Conservation (phyloP, 2,888 invertebrate species). For the Phyto melanocephala region DNA sequence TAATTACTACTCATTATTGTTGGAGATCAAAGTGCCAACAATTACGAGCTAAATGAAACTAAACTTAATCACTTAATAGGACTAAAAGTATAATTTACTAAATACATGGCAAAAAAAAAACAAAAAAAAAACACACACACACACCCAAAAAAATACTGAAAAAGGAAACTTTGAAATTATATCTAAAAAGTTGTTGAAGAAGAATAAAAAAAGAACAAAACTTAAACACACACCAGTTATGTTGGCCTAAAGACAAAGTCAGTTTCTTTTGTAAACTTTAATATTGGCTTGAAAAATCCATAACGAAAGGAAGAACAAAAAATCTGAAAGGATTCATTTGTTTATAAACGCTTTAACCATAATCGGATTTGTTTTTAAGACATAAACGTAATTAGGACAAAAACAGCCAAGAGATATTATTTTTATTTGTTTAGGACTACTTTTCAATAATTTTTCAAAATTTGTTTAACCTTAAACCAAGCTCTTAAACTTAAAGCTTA, state of each 20-base stretch:
- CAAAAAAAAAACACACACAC: background rate
- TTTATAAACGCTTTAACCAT: background rate
- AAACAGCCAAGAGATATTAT: background rate
- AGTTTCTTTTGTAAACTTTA: background rate
- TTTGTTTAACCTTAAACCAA: too few relatives aligned
- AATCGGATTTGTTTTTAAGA: background rate
- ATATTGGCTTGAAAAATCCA: background rate
- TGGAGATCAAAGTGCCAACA: slow-evolving; percentile 62
- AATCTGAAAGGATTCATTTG: background rate
- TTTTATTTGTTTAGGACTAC: background rate
- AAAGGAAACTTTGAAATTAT: slow-evolving; percentile 2
- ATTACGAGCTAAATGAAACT: slow-evolving; percentile 63
- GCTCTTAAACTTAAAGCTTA: too few relatives aligned
- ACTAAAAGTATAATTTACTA: slow-evolving; percentile 28
- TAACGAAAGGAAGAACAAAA: background rate
- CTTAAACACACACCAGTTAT: background rate
- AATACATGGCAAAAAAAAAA: too few relatives aligned
- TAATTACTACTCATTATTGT: slow-evolving; percentile 50
- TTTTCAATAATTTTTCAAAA: background rate
- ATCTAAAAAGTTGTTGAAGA: background rate
- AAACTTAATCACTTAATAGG: slow-evolving; percentile 58
- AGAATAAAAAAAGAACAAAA: background rate
- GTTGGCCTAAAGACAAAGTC: background rate
- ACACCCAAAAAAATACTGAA: background rate
- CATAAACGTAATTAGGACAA: background rate